Percentiles rank a stretch among this genome's conserved stretches.
phyloP scores from a whole-genome alignment of 2,113 vertebrate genomes.

The Manacus vitellinus region DNA sequence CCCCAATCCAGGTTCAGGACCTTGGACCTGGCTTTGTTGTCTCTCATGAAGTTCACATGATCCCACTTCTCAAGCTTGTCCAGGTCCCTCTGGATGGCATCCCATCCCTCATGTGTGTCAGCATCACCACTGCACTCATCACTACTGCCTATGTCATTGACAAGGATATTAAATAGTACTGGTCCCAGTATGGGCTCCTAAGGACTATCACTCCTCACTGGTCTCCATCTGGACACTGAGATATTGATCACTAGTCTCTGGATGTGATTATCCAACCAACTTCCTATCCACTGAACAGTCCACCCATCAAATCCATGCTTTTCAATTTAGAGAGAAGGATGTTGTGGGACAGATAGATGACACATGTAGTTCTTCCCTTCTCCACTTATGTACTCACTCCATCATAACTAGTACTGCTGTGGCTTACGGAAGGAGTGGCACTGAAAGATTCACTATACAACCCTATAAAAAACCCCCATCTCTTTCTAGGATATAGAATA shows the following conservation, averaged over 20 bases:
- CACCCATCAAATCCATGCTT: neutral
- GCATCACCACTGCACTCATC: neutral
- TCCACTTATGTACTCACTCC: neutral
- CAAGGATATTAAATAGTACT: neutral
- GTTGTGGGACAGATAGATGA: neutral
- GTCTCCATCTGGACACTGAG: neutral
- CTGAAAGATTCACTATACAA: neutral
- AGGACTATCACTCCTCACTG: accelerated
- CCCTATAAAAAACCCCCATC: neutral
- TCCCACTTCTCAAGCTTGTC: neutral
- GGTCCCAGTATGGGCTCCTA: neutral
- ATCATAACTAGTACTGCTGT: neutral
- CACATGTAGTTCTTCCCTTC: neutral
- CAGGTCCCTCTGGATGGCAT: neutral
- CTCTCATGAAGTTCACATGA: neutral
- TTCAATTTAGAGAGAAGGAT: neutral
- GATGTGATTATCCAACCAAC: neutral
- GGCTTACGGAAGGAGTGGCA: neutral
- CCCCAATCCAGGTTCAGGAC: neutral
- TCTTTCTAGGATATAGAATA: neutral
- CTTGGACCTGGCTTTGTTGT: neutral
- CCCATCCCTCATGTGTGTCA: neutral
- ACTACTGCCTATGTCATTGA: neutral
- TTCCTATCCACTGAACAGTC: neutral
- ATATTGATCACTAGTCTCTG: neutral